Evolutionary conservation across 2,113 vertebrate genomes (phyloP), one percentile per base, ranked within the genome.

Genomic region (Lagopus leucura): DNA sequence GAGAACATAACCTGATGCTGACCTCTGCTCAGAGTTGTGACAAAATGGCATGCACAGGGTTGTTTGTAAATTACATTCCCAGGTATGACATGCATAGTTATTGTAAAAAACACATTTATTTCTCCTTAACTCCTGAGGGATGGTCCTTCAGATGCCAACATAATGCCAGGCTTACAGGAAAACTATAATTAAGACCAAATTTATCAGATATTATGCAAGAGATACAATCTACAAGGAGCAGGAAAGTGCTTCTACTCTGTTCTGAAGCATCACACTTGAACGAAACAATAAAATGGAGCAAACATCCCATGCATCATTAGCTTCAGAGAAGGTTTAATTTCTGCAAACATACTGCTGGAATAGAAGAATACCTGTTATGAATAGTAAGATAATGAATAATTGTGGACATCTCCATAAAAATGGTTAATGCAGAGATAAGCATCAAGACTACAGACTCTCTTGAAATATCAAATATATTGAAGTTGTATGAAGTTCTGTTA

Each of bases 21-120:
- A 88, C 38, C 28, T 50, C 48, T 60, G 1, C 42, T 52, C 3
- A 5, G 73, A 74, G 60, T 21, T 75, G 38, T n/a, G 42, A 66
- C 55, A 80, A 70, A 85, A 66, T 2, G 9, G 60, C 19, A 76
- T 0, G 2, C 15, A 52, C 30, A 67, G 34, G 16, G 17, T 16
- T 14, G 40, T n/a, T 25, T 36, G 13, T 12, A 77, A 73, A 14
- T 52, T 40, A 36, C 5, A 13, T 18, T 40, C 13, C 24, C 7
- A 11, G 25, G 12, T 36, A 14, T 57, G 11, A 19, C 38, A 13
- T 4, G 40, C 1, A 1, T 0, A 3, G 32, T 10, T 70, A 38
- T 38, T 60, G 8, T 17, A 75, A 21, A 15, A 40, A 50, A 38
- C 32, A 2, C 1, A 19, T 43, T 79, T 27, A 20, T 57, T 66